Percentiles rank a stretch among this genome's conserved stretches.
Evolutionary conservation across 2,888 invertebrate genomes (phyloP).

Genomic region (Deilephila elpenor): DNA sequence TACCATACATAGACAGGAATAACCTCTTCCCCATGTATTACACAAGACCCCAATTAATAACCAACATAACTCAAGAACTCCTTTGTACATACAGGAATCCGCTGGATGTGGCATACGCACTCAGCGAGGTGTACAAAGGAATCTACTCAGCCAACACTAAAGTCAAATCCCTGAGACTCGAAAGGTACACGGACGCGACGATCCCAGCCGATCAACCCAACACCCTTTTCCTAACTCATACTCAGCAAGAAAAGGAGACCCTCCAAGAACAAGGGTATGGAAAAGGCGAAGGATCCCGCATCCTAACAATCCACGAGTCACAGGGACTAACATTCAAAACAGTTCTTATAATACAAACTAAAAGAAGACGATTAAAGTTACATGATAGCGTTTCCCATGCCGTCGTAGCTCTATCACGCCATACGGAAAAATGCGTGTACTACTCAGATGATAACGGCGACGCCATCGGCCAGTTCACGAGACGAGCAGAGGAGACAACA

Average conservation of each 20-base stretch:
- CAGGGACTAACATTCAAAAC: background rate
- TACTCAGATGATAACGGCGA: background rate
- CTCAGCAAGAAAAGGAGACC: background rate
- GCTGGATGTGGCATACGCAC: slow-evolving; percentile 13
- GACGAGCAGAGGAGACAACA: background rate
- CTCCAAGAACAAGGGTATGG: background rate
- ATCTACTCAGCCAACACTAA: background rate
- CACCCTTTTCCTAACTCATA: background rate
- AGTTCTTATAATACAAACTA: too few relatives aligned
- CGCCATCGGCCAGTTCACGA: background rate
- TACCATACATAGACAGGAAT: background rate
- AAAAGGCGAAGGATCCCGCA: background rate
- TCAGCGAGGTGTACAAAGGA: background rate
- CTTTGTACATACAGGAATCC: slow-evolving; percentile 4
- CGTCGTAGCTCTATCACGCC: background rate
- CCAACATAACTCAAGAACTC: background rate
- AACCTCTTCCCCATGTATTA: background rate
- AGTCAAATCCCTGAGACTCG: background rate
- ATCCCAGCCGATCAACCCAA: background rate
- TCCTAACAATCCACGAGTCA: background rate
- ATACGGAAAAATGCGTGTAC: background rate
- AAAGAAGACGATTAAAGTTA: background rate
- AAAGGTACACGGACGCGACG: background rate
- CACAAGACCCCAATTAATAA: background rate
- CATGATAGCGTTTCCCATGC: background rate